A percentile compares a stretch with the other conserved stretches of the same genome.
Evolutionary conservation across 2,888 invertebrate species (phyloP).

Genomic region (Parascotia fuliginaria): DNA sequence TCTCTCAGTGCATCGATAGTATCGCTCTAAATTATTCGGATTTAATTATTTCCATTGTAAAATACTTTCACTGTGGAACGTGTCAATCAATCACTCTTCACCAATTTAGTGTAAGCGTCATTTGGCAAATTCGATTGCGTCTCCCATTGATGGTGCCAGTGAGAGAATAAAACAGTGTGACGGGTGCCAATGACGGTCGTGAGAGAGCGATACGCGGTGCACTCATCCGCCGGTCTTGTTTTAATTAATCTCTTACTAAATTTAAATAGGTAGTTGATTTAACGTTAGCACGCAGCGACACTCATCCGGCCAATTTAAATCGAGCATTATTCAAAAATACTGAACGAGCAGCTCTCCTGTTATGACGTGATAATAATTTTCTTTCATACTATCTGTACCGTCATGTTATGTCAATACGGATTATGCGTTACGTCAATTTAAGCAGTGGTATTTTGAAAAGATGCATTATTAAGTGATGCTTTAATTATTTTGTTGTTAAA

Average conservation of each 20-base stretch:
- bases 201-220: conserved; percentile 64
- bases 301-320: conserved; percentile 62
- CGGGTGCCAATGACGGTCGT: conserved; percentile 76
- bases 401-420: conserved; percentile 26
- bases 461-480: conserved; percentile 12
- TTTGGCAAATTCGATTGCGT: conserved; percentile 81
- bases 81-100: conserved; percentile 80
- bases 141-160: conserved; percentile 68
- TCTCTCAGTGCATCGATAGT: conserved; percentile 30
- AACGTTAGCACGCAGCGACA: conserved; percentile 50
- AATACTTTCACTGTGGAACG: conserved; percentile 66
- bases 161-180: conserved; percentile 75
- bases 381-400: conserved; percentile 39
- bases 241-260: conserved; percentile 81
- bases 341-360: conserved; percentile 48
- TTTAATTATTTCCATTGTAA: conserved; percentile 70
- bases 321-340: conserved; percentile 57
- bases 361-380: conserved; percentile 59
- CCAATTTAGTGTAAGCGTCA: conserved; percentile 78
- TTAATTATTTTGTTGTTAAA: neutral
- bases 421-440: conserved; percentile 7
- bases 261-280: conserved; percentile 69
- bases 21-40: conserved; percentile 64
- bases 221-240: conserved; percentile 55
- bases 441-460: conserved; percentile 1